Percentiles rank a stretch among this genome's conserved stretches.
Evolutionary conservation across 2,797 vertebrate genomes (phyloP).

Genomic region (Dromococcyx pavoninus): DNA sequence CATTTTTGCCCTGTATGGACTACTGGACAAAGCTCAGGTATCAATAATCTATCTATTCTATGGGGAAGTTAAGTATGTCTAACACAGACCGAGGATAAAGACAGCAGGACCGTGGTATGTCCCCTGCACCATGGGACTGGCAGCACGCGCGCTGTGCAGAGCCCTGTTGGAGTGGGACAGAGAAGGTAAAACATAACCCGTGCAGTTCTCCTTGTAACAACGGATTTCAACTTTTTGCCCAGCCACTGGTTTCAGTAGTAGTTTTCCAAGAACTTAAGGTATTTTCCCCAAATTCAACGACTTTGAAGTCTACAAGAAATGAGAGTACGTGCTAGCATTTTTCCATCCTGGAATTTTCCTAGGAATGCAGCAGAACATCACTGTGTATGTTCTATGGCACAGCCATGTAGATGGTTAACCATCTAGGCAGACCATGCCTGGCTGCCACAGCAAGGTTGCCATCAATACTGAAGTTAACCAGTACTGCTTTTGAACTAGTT

Average conservation of each 20-base stretch:
- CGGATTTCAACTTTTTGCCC: not conserved
- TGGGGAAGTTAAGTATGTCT: not conserved
- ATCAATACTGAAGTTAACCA: not conserved
- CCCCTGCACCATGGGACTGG: not conserved
- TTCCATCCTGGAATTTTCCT: not conserved
- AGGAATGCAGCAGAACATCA: not conserved
- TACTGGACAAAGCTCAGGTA: slow-evolving; percentile 92
- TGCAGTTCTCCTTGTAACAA: not conserved
- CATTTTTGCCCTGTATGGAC: slow-evolving; percentile 83
- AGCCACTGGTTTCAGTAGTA: not conserved
- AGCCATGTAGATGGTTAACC: not conserved
- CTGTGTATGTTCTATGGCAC: not conserved
- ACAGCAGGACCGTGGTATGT: not conserved
- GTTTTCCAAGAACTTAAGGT: not conserved
- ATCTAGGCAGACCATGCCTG: not conserved
- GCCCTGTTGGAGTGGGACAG: not conserved
- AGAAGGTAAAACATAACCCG: not conserved
- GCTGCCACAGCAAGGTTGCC: not conserved
- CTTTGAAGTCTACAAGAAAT: not conserved
- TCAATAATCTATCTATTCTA: not conserved
- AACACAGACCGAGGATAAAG: not conserved
- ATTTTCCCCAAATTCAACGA: not conserved
- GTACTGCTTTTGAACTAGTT: too few relatives aligned
- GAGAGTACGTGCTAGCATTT: not conserved
- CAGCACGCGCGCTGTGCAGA: not conserved